These are phyloP conservation scores for Melipona bicolor DNA, from an alignment of 2,888 invertebrate genomes.

Conservation along the genomic window DNA sequence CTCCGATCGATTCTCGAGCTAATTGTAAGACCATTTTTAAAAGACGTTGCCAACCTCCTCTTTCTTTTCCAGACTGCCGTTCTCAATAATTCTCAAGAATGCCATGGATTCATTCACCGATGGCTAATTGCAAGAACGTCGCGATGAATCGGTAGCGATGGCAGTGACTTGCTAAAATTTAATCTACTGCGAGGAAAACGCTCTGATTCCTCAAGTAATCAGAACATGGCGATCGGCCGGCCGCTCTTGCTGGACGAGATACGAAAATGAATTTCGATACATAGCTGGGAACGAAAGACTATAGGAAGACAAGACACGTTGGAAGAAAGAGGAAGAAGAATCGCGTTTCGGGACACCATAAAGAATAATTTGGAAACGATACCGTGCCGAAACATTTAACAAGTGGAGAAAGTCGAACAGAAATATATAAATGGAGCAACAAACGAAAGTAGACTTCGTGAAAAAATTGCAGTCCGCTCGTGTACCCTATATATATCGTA, in stretches of 20 bases:
- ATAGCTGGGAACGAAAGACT: neutral
- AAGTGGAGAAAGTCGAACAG: conserved; percentile 35
- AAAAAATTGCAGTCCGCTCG: neutral
- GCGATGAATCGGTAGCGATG: conserved; percentile 45
- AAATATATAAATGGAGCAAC: conserved; percentile 18
- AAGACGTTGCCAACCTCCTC: neutral
- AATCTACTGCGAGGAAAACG: conserved; percentile 61
- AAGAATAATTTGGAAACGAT: neutral
- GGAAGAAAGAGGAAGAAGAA: neutral
- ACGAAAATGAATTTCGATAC: conserved; percentile 54
- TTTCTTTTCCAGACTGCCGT: neutral
- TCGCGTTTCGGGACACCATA: neutral
- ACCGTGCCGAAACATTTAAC: neutral
- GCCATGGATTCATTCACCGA: conserved; percentile 45
- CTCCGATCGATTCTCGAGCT: neutral
- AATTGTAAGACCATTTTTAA: neutral
- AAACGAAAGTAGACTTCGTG: conserved; percentile 35
- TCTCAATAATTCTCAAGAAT: conserved; percentile 10
- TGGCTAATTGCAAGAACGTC: conserved; percentile 57
- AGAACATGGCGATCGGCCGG: conserved; percentile 70
- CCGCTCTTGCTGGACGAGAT: conserved; percentile 55
- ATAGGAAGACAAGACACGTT: neutral
- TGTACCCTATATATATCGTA: neutral
- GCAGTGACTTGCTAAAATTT: conserved; percentile 62
- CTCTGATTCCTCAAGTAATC: conserved; percentile 71